These are phyloP conservation scores for Oryzias javanicus DNA, from an alignment of 2,113 vertebrate genomes.

Conservation along the genomic window DNA sequence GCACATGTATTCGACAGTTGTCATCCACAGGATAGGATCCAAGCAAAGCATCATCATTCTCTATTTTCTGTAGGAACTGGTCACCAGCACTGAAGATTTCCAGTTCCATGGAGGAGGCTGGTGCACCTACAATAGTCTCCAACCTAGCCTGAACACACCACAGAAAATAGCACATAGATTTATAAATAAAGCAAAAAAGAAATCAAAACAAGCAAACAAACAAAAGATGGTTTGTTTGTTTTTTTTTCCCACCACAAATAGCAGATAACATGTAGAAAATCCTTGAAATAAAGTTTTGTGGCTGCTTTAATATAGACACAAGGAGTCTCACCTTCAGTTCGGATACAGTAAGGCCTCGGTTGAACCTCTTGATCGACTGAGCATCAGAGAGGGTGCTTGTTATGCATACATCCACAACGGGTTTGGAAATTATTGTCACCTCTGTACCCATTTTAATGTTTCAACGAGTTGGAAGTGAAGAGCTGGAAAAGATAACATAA, in stretches of 20 bases:
- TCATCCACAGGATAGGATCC: slow-evolving; percentile 88
- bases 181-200: too few relatives aligned
- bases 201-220: background rate
- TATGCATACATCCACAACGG: slow-evolving; percentile 79
- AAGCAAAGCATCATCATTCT: slow-evolving; percentile 84
- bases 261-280: too few relatives aligned
- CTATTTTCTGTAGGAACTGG: slow-evolving; percentile 80
- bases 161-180: background rate
- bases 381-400: slow-evolving; percentile 83
- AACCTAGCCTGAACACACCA: slow-evolving; percentile 77
- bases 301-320: background rate
- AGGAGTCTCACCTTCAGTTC: slow-evolving; percentile 82
- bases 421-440: slow-evolving; percentile 72
- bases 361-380: slow-evolving; percentile 77
- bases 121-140: slow-evolving; percentile 84
- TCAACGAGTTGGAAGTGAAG: background rate
- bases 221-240: too few relatives aligned
- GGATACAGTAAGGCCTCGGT: slow-evolving; percentile 80
- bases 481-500: slow-evolving; percentile 5
- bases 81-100: slow-evolving; percentile 81
- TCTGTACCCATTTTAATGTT: slow-evolving; percentile 68
- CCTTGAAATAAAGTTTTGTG: too few relatives aligned
- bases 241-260: too few relatives aligned
- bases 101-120: slow-evolving; percentile 83
- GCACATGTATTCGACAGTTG: slow-evolving; percentile 87